Base-by-base conservation (phyloP, 2,888 invertebrate species). In the Lithosia quadra region DNA sequence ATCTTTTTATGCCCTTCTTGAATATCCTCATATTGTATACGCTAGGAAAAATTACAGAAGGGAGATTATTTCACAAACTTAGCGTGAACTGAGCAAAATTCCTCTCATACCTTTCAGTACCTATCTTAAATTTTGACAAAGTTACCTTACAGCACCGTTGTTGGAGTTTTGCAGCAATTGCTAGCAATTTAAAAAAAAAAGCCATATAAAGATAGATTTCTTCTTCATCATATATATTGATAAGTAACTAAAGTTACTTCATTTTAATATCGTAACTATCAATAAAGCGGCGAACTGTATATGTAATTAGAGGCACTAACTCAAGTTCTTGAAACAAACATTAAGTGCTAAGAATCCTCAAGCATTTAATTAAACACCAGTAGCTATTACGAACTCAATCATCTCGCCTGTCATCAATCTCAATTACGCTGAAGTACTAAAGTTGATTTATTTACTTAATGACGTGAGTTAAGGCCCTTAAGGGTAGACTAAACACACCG, bases 401-500 rank as follows among this genome's bases (percentile, higher is more conserved):
- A 82, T 80, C 72, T 64, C 63, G 72, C 70, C 77, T 84, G 82
- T 84, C 85, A 86, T 86, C 84, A 83, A 82, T 84, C 78, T 81
- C 76, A 81, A 85, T 84, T 83, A 81, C 77, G 74, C 76, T 80
- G 74, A 80, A 83, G 81, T 78, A 76, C 79, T 80, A 80, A 80
- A 76, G 81, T 81, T 79, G 80, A 84, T 83, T 84, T 86, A 83
- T 85, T 84, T 83, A 83, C 74, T 75, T 84, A 83, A 85, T 81
- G 84, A 84, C 75, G 73, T 80, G 82, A 73, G 76, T 80, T 79
- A 71, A 67, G 36, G 71, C 76, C 75, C 77, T 82, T 78, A 77
- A 78, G 76, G 68, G 72, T 76, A 82, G 89, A 88, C 90, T 89
- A 90, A 91, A 88, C 86, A 89, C 80, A 84, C 85, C 82, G 87